phyloP scores from a whole-genome alignment of 2,113 vertebrate genomes.

The Rana temporaria region DNA sequence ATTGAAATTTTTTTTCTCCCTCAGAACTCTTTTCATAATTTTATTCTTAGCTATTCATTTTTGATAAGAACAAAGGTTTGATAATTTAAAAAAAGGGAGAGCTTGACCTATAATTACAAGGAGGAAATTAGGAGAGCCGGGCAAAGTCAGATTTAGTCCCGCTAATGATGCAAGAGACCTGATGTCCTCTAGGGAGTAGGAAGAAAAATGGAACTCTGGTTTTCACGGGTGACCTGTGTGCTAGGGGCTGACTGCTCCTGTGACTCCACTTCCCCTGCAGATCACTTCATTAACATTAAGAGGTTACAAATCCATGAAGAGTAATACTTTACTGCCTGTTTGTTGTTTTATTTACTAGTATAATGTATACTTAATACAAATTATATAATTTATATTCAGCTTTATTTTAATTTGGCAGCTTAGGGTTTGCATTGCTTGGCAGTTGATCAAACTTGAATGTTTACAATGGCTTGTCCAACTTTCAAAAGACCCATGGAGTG shows the following conservation, averaged over 20 bases:
- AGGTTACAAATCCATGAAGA: slow-evolving; percentile 60
- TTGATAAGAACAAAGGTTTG: slow-evolving; percentile 98
- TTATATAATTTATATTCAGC: no score
- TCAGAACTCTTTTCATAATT: slow-evolving; percentile 73
- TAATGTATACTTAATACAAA: not conserved
- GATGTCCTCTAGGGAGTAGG: slow-evolving; percentile 87
- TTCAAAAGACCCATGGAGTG: no score
- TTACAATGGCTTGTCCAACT: no score
- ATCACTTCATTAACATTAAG: slow-evolving; percentile 88
- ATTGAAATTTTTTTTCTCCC: slow-evolving; percentile 90
- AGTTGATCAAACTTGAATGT: no score
- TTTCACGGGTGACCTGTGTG: slow-evolving; percentile 95
- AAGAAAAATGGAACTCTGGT: slow-evolving; percentile 99
- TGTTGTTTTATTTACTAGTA: not conserved
- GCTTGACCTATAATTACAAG: slow-evolving; percentile 99
- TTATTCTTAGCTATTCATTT: slow-evolving; percentile 79
- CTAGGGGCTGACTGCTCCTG: slow-evolving; percentile 83
- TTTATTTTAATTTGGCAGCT: not conserved
- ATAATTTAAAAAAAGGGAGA: slow-evolving; percentile 93
- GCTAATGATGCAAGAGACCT: slow-evolving; percentile 99
- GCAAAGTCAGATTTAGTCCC: slow-evolving; percentile 94
- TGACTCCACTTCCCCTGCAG: slow-evolving; percentile 85
- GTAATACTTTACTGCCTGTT: not conserved
- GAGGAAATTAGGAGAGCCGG: slow-evolving; percentile 86
- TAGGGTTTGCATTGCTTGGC: not conserved